Percentiles rank a stretch among this genome's conserved stretches.
These are phyloP conservation scores for Macropus fuliginosus DNA, from an alignment of 2,797 vertebrate species.

Conservation along the genomic window DNA sequence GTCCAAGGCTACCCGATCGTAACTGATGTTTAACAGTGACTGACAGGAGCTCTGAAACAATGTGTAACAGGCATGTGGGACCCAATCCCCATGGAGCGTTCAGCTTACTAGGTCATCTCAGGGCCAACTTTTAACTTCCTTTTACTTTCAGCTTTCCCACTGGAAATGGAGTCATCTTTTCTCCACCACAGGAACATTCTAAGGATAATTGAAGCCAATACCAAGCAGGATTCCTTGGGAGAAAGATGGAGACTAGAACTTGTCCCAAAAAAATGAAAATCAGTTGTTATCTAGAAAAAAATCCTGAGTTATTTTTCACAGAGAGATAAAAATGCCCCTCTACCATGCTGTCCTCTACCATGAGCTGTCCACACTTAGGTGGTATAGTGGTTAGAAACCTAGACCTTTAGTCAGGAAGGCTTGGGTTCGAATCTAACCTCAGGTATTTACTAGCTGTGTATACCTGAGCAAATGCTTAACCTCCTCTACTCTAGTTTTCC, in stretches of 20 bases:
- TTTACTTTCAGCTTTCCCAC: background rate
- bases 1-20: background rate
- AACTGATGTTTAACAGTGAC: background rate
- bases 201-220: background rate
- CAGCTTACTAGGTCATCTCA: background rate
- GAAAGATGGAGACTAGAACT: background rate
- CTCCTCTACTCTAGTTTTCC: background rate
- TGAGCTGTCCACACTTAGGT: background rate
- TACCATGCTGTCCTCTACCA: background rate
- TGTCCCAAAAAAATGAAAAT: background rate
- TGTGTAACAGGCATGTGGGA: too few species aligned
- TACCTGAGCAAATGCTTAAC: background rate
- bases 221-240: background rate
- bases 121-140: background rate
- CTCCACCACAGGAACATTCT: background rate
- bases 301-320: background rate
- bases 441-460: background rate
- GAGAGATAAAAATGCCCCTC: background rate
- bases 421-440: background rate
- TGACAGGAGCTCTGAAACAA: background rate
- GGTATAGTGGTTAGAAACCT: background rate
- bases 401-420: background rate
- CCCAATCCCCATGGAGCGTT: background rate
- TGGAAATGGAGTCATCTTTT: background rate
- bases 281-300: slow-evolving; percentile 14